Percentiles rank a stretch among this genome's conserved stretches.
phyloP scores from a whole-genome alignment of 2,888 invertebrate genomes.

The Harmothoe impar region DNA sequence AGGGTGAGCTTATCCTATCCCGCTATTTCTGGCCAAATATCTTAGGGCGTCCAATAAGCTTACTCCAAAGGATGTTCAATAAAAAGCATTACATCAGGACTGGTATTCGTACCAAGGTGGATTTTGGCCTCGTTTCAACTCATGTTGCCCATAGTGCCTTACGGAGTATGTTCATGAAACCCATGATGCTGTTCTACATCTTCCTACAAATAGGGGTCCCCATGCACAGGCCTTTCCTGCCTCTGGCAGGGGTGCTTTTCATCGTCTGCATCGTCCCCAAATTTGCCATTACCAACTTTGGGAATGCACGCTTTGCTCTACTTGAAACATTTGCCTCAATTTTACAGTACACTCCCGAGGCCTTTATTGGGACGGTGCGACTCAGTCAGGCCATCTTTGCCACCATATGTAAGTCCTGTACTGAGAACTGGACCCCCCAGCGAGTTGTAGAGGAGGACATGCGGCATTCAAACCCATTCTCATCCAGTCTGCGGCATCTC shows the following conservation, averaged over 20 bases:
- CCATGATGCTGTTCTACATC: slow-evolving; percentile 75
- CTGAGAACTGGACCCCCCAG: slow-evolving; percentile 77
- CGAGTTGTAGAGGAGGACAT: slow-evolving; percentile 78
- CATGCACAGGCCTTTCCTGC: slow-evolving; percentile 74
- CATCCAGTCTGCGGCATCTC: slow-evolving; percentile 77
- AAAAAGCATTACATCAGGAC: slow-evolving; percentile 75
- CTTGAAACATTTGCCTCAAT: slow-evolving; percentile 77
- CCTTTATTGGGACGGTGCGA: slow-evolving; percentile 77
- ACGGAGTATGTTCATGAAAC: slow-evolving; percentile 79
- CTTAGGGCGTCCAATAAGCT: slow-evolving; percentile 75
- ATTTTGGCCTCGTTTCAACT: slow-evolving; percentile 76
- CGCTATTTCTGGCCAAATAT: slow-evolving; percentile 78
- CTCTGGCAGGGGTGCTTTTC: slow-evolving; percentile 77
- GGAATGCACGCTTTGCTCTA: slow-evolving; percentile 76
- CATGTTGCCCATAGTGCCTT: slow-evolving; percentile 78
- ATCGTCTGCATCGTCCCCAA: slow-evolving; percentile 78
- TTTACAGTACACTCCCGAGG: slow-evolving; percentile 79
- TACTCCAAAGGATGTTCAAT: slow-evolving; percentile 75
- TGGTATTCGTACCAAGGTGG: slow-evolving; percentile 76
- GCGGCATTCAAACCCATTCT: slow-evolving; percentile 75
- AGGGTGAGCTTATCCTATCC: slow-evolving; percentile 76
- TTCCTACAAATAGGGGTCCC: slow-evolving; percentile 75
- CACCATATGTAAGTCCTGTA: slow-evolving; percentile 74
- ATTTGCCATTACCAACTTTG: slow-evolving; percentile 75
- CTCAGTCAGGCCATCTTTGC: slow-evolving; percentile 76